Evolutionary conservation across 2,888 invertebrate genomes (phyloP).

Genomic region (Urechis unicinctus): DNA sequence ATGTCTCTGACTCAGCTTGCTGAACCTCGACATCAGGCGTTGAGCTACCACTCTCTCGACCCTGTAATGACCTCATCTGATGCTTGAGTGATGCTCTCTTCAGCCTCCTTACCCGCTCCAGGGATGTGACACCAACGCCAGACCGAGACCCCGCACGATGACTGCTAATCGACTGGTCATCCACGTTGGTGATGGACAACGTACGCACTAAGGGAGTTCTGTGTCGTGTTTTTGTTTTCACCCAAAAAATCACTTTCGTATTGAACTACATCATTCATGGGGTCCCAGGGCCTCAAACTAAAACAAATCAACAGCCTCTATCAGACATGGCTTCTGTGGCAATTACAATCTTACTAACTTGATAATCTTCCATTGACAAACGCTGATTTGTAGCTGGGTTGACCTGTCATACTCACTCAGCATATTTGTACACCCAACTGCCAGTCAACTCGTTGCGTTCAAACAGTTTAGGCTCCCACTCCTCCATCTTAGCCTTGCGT

Average conservation of each 20-base stretch:
- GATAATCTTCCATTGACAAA: neutral
- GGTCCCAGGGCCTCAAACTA: constrained; percentile 77
- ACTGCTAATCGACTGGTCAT: constrained; percentile 23
- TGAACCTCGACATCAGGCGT: constrained; percentile 13
- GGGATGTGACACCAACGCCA: constrained; percentile 6
- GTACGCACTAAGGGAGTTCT: constrained; percentile 69
- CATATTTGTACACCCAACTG: constrained; percentile 70
- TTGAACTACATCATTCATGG: constrained; percentile 76
- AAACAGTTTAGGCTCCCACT: constrained; percentile 73
- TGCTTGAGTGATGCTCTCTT: constrained; percentile 19
- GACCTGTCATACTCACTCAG: constrained; percentile 55
- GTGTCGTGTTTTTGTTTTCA: constrained; percentile 69
- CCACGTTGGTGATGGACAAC: constrained; percentile 64
- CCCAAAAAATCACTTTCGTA: constrained; percentile 78
- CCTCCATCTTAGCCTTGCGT: constrained; percentile 60
- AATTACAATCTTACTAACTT: neutral
- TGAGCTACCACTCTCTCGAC: constrained; percentile 15
- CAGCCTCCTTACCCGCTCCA: constrained; percentile 10
- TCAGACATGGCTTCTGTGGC: neutral
- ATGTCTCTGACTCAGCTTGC: constrained; percentile 6
- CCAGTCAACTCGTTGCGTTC: constrained; percentile 57
- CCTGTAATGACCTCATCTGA: constrained; percentile 4
- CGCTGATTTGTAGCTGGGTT: neutral
- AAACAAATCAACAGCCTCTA: constrained; percentile 9
- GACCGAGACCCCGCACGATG: too few species aligned